phyloP scores from a whole-genome alignment of 2,888 invertebrate species.

The Nomada fucata region DNA sequence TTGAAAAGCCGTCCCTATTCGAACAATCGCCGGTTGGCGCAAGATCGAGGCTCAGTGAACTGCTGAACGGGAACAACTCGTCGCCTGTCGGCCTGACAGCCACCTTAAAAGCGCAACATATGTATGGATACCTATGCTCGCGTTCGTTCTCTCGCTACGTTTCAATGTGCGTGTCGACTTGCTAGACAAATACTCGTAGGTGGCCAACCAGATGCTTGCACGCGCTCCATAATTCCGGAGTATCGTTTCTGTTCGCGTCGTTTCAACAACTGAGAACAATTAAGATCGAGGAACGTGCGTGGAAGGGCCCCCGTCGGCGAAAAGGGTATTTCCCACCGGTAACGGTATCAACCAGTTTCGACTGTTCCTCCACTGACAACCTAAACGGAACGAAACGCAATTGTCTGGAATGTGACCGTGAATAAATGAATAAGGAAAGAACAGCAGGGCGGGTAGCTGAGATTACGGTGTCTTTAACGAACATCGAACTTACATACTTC shows the following conservation, averaged over 20 bases:
- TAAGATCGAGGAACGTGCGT: constrained; percentile 35
- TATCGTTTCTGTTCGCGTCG: constrained; percentile 1
- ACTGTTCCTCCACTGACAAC: constrained; percentile 2
- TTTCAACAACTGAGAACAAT: constrained; percentile 27
- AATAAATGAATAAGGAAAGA: constrained; percentile 12
- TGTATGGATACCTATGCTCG: neutral
- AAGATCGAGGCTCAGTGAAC: constrained; percentile 59
- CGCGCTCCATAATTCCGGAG: neutral
- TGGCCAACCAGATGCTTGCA: neutral
- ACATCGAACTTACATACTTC: neutral
- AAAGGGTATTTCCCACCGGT: constrained; percentile 34
- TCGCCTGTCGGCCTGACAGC: constrained; percentile 29
- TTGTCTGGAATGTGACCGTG: constrained; percentile 35
- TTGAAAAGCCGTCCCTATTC: constrained; percentile 54
- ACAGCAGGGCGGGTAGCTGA: neutral
- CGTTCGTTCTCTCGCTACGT: neutral
- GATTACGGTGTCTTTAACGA: constrained; percentile 5
- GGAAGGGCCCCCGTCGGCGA: constrained; percentile 9
- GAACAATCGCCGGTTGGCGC: constrained; percentile 40
- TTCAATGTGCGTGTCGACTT: constrained; percentile 3
- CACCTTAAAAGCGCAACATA: constrained; percentile 40
- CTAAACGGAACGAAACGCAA: constrained; percentile 24
- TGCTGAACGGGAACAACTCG: constrained; percentile 63
- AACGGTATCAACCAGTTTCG: constrained; percentile 67
- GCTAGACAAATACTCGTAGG: constrained; percentile 12